A percentile compares a stretch with the other conserved stretches of the same genome.
phyloP scores from a whole-genome alignment of 1,140 invertebrate species.

The Zaprionus vittiger region DNA sequence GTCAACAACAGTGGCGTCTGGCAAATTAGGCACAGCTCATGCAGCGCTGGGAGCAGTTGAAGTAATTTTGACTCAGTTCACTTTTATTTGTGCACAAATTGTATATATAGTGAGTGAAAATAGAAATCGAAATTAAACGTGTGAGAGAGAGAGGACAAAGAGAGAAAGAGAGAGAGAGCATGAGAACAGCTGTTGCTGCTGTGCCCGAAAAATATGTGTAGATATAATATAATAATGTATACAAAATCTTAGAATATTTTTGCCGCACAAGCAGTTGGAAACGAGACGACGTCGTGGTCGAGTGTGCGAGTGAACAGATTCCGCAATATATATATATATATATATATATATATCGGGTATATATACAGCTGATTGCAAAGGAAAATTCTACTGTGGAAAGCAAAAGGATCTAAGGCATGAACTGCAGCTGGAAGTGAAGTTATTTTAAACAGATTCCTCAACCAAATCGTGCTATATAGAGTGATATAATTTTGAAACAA shows the following conservation, averaged over 20 bases:
- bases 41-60: background rate
- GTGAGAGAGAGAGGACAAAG: background rate
- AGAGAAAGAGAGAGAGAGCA: background rate
- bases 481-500: constrained; percentile 70
- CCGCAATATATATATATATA: constrained; percentile 24
- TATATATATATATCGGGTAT: constrained; percentile 36
- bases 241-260: constrained; percentile 50
- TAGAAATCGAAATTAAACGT: background rate
- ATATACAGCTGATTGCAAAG: constrained; percentile 3
- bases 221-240: constrained; percentile 24
- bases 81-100: background rate
- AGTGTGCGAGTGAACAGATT: constrained; percentile 34
- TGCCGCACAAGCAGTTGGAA: constrained; percentile 52
- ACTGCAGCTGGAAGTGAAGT: constrained; percentile 10
- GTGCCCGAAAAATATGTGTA: background rate
- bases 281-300: constrained; percentile 56
- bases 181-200: constrained; percentile 31
- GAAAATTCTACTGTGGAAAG: background rate
- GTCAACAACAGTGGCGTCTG: background rate
- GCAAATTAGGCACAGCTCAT: background rate
- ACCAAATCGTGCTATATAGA: constrained; percentile 30
- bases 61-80: no score
- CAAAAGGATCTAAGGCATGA: background rate
- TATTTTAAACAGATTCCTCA: background rate
- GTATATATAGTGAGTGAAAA: background rate